Conservation (phyloP, 2,888 invertebrate genomes). For the Thymelicus lineola region DNA sequence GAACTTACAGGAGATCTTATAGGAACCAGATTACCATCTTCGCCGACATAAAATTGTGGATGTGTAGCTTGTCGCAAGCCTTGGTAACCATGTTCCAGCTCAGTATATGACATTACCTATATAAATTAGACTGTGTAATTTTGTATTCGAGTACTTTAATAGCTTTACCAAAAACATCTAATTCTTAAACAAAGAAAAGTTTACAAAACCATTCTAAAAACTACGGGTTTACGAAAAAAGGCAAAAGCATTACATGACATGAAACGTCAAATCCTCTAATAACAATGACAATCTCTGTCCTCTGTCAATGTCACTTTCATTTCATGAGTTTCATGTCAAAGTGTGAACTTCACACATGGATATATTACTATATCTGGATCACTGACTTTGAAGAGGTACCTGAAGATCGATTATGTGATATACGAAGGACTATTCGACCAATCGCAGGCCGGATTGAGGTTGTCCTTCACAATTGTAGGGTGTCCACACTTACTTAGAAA, state of each 20-base stretch:
- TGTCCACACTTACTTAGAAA: too few relatives aligned
- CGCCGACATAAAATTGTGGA: conserved; percentile 90
- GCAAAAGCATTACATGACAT: conserved; percentile 1
- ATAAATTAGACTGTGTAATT: conserved; percentile 49
- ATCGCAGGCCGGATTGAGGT: too few relatives aligned
- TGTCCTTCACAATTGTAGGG: too few relatives aligned
- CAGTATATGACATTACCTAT: conserved; percentile 94
- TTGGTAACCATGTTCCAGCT: conserved; percentile 96
- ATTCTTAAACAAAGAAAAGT: conserved; percentile 25
- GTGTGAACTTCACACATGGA: too few relatives aligned
- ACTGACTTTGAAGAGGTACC: too few relatives aligned
- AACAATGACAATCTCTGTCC: too few relatives aligned
- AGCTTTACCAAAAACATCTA: conserved; percentile 22
- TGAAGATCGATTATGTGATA: too few relatives aligned
- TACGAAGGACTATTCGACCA: too few relatives aligned
- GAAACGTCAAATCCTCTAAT: not conserved
- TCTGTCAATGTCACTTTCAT: too few relatives aligned
- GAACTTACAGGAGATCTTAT: conserved; percentile 85
- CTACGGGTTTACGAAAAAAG: conserved; percentile 10
- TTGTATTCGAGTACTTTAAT: conserved; percentile 10
- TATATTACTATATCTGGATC: too few relatives aligned
- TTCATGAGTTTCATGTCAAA: too few relatives aligned
- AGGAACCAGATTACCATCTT: conserved; percentile 87
- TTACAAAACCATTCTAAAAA: conserved; percentile 24
- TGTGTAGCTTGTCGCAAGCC: conserved; percentile 90